Evolutionary conservation across 2,797 vertebrate species (phyloP).

Genomic region (Leontocebus nigricollis): DNA sequence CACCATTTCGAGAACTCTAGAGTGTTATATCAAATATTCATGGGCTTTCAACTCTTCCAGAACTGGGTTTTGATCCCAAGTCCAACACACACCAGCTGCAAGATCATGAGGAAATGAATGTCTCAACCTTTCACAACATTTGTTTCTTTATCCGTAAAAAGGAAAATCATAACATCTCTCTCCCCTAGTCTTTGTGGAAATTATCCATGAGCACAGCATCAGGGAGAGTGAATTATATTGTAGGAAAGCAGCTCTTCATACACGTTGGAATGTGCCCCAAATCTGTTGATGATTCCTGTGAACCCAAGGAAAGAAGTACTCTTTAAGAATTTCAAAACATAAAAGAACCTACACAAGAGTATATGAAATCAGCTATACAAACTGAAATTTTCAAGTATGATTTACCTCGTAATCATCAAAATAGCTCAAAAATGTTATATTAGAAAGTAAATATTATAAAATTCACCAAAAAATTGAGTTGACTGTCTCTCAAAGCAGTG

Average conservation of each 20-base stretch:
- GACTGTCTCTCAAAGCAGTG: neutral
- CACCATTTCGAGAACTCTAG: neutral
- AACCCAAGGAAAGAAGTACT: neutral
- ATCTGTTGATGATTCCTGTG: too few species aligned
- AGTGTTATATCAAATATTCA: neutral
- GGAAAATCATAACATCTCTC: neutral
- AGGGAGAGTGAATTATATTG: neutral
- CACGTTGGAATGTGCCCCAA: accelerated
- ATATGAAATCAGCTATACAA: neutral
- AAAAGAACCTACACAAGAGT: neutral
- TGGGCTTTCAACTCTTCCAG: neutral
- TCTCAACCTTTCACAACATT: neutral
- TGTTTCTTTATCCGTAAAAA: neutral
- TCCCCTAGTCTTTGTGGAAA: neutral
- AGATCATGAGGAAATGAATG: neutral
- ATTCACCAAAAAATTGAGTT: neutral
- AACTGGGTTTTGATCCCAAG: neutral
- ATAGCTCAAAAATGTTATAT: neutral
- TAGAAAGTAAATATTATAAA: neutral
- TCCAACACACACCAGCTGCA: neutral
- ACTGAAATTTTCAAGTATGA: neutral
- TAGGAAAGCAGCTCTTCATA: neutral
- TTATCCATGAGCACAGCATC: neutral
- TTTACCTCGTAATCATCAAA: neutral
- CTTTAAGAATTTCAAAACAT: neutral